Evolutionary conservation across 2,888 invertebrate species (phyloP).

Genomic region (Cartodere bifasciata): DNA sequence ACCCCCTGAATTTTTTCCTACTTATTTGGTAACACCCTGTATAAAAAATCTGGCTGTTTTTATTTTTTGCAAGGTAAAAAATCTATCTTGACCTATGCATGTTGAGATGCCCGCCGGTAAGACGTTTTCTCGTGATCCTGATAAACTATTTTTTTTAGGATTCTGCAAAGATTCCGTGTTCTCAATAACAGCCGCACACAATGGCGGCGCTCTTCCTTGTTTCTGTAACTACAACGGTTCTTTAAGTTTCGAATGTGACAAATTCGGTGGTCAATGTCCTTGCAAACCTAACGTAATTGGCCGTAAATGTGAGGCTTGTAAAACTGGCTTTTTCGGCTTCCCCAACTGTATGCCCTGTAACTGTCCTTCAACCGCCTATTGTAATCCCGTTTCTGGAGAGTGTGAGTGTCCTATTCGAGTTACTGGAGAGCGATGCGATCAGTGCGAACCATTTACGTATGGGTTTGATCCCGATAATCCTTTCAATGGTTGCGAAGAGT

Average conservation of each 20-base stretch:
- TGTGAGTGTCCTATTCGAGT: conserved; percentile 91
- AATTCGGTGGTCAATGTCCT: conserved; percentile 92
- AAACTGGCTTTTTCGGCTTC: conserved; percentile 89
- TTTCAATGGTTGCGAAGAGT: conserved; percentile 90
- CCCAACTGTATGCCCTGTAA: conserved; percentile 85
- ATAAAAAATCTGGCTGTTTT: too few species aligned
- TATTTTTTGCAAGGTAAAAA: too few species aligned
- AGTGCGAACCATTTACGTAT: conserved; percentile 78
- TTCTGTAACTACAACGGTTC: conserved; percentile 84
- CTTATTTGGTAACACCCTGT: too few species aligned
- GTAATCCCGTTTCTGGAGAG: conserved; percentile 56
- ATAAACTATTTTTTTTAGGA: conserved; percentile 34
- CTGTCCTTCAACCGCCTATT: conserved; percentile 72
- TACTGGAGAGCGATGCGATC: conserved; percentile 78
- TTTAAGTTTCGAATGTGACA: conserved; percentile 73
- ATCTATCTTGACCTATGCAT: too few species aligned
- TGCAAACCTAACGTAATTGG: conserved; percentile 92
- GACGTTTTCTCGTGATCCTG: too few species aligned
- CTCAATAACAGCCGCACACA: conserved; percentile 89
- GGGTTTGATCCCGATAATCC: conserved; percentile 92
- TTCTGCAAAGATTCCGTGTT: conserved; percentile 88
- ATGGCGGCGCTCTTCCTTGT: conserved; percentile 83
- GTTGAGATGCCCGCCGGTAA: too few species aligned
- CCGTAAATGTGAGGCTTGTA: conserved; percentile 65
- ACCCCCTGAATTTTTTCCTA: too few species aligned